Base-by-base conservation (phyloP, 1,140 invertebrate genomes). In the Ips nitidus region DNA sequence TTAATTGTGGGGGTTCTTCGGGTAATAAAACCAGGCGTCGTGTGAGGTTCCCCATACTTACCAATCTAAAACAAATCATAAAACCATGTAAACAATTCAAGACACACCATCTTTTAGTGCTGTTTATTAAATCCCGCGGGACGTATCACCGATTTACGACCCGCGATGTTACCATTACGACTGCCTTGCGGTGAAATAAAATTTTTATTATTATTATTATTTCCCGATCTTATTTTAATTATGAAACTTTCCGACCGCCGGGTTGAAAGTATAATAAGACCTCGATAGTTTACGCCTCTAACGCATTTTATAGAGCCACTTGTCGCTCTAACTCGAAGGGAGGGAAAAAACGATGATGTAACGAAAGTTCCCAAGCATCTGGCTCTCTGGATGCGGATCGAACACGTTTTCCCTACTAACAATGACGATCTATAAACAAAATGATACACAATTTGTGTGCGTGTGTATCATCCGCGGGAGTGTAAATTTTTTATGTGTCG, bases 11-110 rank as follows among this genome's bases (percentile, higher is more conserved):
- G 22, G 22, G 22, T 22, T 22, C 22, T 22, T 22, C 22, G 22
- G 22, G 22, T 22, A 70, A 71, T 22, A 22, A 22, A 22, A 22
- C 22, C 22, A 22, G 22, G 22, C 77, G 36, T 78, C 77, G 77
- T 78, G 77, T 78, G 77, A 77, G 77, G 77, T 78, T 77, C 77
- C 71, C 77, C 75, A 75, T 75, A 78, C 77, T 78, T 77, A 77
- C 75, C 76, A 72, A 74, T 76, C 71, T 77, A 77, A 77, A 78
- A 77, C 77, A 78, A 78, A 78, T 78, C 77, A 78, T 78, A 78
- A 78, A 78, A 72, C 75, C 71, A 66, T 73, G 73, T 78, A 78
- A 78, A 78, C 77, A 77, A 72, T 63, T 47, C 70, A 64, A 69
- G 65, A 69, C 65, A 65, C 72, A 76, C 71, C 73, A 64, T 68